A percentile compares a stretch with the other conserved stretches of the same genome.
phyloP scores from a whole-genome alignment of 2,797 vertebrate species.

The Steatocranus sp. region DNA sequence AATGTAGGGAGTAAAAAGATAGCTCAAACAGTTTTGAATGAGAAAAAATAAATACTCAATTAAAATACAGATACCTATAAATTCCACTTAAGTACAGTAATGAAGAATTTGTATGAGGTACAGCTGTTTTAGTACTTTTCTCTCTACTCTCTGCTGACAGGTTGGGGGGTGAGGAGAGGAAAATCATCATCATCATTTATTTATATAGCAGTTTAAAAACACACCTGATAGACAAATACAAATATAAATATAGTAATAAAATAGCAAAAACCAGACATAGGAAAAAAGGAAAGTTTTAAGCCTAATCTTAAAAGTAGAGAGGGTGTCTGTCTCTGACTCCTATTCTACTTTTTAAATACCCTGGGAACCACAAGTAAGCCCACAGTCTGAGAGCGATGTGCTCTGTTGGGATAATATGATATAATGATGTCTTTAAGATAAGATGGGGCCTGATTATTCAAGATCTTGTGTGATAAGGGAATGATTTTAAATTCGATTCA shows the following conservation, averaged over 20 bases:
- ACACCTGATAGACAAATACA: background rate
- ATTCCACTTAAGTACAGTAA: background rate
- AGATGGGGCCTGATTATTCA: background rate
- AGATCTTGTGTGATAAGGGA: background rate
- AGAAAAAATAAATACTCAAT: background rate
- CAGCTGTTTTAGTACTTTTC: background rate
- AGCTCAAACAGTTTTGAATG: background rate
- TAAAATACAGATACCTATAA: background rate
- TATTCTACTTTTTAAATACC: background rate
- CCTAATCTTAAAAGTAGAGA: background rate
- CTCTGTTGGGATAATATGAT: background rate
- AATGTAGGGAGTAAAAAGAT: background rate
- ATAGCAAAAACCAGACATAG: background rate
- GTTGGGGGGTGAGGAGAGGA: rapidly evolving
- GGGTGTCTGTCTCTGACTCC: background rate
- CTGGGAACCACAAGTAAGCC: background rate
- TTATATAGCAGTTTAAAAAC: background rate
- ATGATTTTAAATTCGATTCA: background rate
- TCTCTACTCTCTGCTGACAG: background rate
- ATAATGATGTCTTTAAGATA: background rate
- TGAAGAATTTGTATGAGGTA: background rate
- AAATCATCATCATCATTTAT: background rate
- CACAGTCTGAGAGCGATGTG: background rate
- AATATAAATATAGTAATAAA: background rate
- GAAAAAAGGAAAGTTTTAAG: background rate